phyloP scores from a whole-genome alignment of 64 coral and sea anemone species.

The Trachythela sp. region DNA sequence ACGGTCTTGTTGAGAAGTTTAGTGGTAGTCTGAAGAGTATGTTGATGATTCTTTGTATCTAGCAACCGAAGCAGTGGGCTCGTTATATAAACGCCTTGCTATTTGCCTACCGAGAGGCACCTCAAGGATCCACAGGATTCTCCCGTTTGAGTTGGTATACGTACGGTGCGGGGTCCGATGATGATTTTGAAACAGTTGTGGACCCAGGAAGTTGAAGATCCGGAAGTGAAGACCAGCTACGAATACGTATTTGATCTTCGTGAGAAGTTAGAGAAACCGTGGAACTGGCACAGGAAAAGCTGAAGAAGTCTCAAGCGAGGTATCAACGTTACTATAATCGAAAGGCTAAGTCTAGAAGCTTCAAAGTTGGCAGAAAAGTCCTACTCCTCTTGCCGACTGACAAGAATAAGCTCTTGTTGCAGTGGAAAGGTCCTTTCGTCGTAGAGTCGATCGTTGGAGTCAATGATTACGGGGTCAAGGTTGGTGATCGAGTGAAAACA shows the following conservation, averaged over 20 bases:
- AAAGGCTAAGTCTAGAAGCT: neutral
- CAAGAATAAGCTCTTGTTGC: neutral
- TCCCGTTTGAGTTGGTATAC: slow-evolving; percentile 52
- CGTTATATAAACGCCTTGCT: no score
- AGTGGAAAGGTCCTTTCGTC: neutral
- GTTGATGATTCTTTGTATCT: slow-evolving; percentile 4
- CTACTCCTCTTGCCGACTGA: neutral
- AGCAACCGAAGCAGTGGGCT: slow-evolving; percentile 38
- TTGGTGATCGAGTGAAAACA: neutral
- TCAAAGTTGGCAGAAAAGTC: neutral
- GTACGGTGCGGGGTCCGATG: slow-evolving; percentile 39
- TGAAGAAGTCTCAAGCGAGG: neutral
- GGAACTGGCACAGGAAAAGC: neutral
- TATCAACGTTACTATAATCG: neutral
- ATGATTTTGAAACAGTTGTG: no score
- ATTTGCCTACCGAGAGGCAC: slow-evolving; percentile 35
- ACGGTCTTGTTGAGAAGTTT: slow-evolving; percentile 46
- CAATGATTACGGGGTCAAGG: neutral
- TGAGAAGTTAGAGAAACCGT: slow-evolving; percentile 19
- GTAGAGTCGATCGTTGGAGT: neutral
- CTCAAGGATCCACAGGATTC: slow-evolving; percentile 54
- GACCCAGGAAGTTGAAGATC: slow-evolving; percentile 29
- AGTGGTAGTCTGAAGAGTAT: slow-evolving; percentile 49
- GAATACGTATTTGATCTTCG: slow-evolving; percentile 52
- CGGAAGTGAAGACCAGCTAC: slow-evolving; percentile 34